Percentiles rank a stretch among this genome's conserved stretches.
phyloP scores from a whole-genome alignment of 2,797 vertebrate genomes.

The Premnoplex brunnescens region DNA sequence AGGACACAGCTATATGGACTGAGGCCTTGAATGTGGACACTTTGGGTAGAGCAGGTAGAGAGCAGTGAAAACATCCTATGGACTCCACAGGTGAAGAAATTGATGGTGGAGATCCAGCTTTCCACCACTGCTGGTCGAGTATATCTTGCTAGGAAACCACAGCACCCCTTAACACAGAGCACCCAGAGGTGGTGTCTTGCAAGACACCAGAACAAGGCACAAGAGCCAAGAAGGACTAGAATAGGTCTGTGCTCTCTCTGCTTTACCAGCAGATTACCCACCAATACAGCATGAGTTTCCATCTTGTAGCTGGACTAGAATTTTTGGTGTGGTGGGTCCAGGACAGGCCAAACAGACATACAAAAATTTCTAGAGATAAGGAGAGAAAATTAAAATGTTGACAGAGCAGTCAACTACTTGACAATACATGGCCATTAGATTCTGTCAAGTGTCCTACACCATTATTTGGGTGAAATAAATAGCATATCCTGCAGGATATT shows the following conservation, averaged over 20 bases:
- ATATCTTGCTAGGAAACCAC: not conserved
- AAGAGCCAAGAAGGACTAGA: accelerated
- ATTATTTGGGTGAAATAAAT: not conserved
- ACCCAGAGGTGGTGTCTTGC: not conserved
- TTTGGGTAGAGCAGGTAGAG: not conserved
- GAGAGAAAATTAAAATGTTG: not conserved
- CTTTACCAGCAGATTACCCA: not conserved
- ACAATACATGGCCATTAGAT: not conserved
- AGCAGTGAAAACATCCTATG: not conserved
- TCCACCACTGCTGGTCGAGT: not conserved
- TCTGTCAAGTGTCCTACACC: not conserved
- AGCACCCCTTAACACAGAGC: no score
- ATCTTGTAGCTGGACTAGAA: not conserved
- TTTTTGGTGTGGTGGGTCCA: not conserved
- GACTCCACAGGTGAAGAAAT: not conserved
- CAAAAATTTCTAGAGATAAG: not conserved
- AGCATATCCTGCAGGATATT: not conserved
- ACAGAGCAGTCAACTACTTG: not conserved
- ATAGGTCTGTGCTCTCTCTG: not conserved
- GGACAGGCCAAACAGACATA: not conserved
- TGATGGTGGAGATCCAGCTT: not conserved
- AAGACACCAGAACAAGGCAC: not conserved
- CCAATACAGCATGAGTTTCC: not conserved
- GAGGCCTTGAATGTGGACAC: not conserved
- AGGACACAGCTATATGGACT: not conserved